phyloP scores from a whole-genome alignment of 2,888 invertebrate species.

The Orthonevra nobilis region DNA sequence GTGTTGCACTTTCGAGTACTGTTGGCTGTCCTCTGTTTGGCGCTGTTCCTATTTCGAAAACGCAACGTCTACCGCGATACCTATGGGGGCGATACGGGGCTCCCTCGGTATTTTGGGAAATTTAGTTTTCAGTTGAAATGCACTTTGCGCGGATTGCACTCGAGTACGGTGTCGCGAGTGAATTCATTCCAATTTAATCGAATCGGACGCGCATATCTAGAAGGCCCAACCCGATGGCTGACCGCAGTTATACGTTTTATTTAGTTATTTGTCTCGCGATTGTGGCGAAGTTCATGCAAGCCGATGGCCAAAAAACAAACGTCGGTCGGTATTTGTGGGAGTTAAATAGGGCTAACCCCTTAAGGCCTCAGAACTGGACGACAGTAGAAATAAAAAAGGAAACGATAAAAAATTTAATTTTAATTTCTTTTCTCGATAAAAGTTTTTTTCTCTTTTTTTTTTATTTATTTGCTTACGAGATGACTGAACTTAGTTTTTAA shows the following conservation, averaged over 20 bases:
- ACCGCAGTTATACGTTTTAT: too few relatives aligned
- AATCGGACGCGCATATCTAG: too few relatives aligned
- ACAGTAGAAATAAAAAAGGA: too few relatives aligned
- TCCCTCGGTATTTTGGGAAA: constrained; percentile 28
- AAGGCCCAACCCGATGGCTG: too few relatives aligned
- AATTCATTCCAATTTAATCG: neutral
- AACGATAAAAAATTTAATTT: constrained; percentile 19
- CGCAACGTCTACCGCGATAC: too few relatives aligned
- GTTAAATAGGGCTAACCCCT: too few relatives aligned
- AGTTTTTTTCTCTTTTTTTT: constrained; percentile 5
- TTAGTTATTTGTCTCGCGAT: constrained; percentile 9
- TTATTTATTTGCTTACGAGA: neutral
- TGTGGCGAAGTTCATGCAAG: neutral
- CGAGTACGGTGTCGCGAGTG: neutral
- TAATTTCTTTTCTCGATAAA: constrained; percentile 4
- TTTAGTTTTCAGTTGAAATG: constrained; percentile 41
- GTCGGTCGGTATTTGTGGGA: constrained; percentile 56
- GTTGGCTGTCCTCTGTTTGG: constrained; percentile 7
- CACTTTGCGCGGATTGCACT: constrained; percentile 39
- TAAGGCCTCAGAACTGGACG: too few relatives aligned
- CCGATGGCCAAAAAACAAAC: constrained; percentile 54
- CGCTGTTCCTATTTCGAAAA: constrained; percentile 45
- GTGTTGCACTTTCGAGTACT: constrained; percentile 2
- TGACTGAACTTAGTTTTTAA: constrained; percentile 4
- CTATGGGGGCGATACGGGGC: neutral